Percentiles rank a stretch among this genome's conserved stretches.
These are phyloP conservation scores for Oikopleura vanhoeffeni DNA, from an alignment of 23 tunicate genomes.

Conservation along the genomic window DNA sequence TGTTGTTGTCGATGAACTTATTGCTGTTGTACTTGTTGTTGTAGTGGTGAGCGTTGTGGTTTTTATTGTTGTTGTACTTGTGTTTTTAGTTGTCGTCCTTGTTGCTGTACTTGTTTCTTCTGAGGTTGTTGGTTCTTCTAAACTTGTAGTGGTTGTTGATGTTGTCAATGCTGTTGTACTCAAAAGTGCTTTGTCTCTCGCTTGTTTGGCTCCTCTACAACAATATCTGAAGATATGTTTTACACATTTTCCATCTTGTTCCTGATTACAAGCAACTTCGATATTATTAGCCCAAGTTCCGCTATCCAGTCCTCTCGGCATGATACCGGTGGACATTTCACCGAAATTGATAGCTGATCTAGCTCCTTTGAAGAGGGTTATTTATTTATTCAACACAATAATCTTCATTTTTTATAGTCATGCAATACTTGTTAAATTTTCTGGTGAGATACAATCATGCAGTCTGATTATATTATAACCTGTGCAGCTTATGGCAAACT, in stretches of 20 bases:
- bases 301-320: background rate
- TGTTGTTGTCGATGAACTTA: constrained; percentile 14
- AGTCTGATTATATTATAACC: too few relatives aligned
- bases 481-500: too few relatives aligned
- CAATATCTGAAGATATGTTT: background rate
- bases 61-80: constrained; percentile 2
- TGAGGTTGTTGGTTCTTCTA: background rate
- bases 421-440: too few relatives aligned
- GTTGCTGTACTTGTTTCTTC: background rate
- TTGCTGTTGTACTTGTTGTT: constrained; percentile 17
- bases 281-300: background rate
- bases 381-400: too few relatives aligned
- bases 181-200: background rate
- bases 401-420: too few relatives aligned
- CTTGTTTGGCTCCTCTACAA: background rate
- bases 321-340: too few relatives aligned
- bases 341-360: too few relatives aligned
- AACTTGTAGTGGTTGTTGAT: background rate
- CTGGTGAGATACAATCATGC: too few relatives aligned
- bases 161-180: constrained; percentile 15
- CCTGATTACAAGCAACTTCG: background rate
- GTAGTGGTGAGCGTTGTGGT: constrained; percentile 19
- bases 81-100: background rate
- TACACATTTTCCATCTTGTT: background rate
- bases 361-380: too few relatives aligned